These are phyloP conservation scores for Diachasmimorpha longicaudata DNA, from an alignment of 1,140 invertebrate species.

Conservation along the genomic window DNA sequence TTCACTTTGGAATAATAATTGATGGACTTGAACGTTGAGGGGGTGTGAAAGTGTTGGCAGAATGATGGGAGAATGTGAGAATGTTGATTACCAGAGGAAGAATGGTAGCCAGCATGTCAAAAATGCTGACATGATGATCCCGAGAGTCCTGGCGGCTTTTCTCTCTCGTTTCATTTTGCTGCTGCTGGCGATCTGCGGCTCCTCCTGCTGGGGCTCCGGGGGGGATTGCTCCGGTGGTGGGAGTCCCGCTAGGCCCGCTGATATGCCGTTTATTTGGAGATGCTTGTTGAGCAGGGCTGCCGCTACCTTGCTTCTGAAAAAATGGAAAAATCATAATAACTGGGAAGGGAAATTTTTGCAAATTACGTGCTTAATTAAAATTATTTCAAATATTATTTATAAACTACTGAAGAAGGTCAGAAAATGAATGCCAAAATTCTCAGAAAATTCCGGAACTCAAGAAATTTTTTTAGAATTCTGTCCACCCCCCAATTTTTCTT, in stretches of 20 bases:
- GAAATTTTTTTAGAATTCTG: no score
- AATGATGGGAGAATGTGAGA: not conserved
- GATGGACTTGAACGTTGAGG: not conserved
- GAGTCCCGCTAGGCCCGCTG: slow-evolving; percentile 69
- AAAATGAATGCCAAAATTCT: no score
- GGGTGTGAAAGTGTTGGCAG: not conserved
- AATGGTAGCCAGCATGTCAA: slow-evolving; percentile 94
- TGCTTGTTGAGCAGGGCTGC: slow-evolving; percentile 84
- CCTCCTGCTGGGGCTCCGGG: slow-evolving; percentile 57
- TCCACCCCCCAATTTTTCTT: no score
- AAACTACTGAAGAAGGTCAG: no score
- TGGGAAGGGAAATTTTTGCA: slow-evolving; percentile 7
- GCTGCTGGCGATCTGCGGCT: slow-evolving; percentile 63
- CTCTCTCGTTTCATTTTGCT: slow-evolving; percentile 90
- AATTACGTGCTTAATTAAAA: not conserved
- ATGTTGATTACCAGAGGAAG: slow-evolving; percentile 78
- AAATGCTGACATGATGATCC: slow-evolving; percentile 95
- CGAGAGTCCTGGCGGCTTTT: slow-evolving; percentile 92
- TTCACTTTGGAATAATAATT: no score
- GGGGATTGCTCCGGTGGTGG: slow-evolving; percentile 62
- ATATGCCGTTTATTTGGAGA: slow-evolving; percentile 85
- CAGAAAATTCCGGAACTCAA: no score
- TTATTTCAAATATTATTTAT: no score
- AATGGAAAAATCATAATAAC: no score
- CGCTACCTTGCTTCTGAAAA: slow-evolving; percentile 80